Evolutionary conservation across 2,797 vertebrate species (phyloP).

Genomic region (Uromys caudimaculatus): DNA sequence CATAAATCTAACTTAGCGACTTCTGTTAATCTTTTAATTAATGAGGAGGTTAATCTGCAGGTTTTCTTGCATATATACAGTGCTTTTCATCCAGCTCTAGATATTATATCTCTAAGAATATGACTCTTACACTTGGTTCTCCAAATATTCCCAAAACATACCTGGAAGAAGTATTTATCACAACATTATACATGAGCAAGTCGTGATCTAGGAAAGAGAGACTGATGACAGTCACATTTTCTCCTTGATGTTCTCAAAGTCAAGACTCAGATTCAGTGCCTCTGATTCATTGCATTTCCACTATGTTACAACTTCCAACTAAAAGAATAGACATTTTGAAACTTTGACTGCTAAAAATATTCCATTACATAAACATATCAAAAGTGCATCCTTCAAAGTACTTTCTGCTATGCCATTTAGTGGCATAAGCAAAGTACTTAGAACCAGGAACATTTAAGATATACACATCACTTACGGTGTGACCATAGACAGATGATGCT

Average conservation of each 20-base stretch:
- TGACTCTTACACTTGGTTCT: background rate
- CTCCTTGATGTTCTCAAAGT: background rate
- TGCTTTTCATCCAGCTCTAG: background rate
- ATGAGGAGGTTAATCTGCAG: background rate
- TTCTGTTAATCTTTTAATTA: background rate
- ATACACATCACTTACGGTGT: background rate
- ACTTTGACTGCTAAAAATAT: background rate
- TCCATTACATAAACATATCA: background rate
- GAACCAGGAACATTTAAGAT: background rate
- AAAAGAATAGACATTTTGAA: background rate
- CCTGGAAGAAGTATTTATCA: background rate
- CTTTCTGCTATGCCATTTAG: background rate
- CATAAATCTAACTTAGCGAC: background rate
- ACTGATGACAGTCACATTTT: background rate
- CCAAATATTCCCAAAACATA: slow-evolving; percentile 4
- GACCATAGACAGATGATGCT: background rate
- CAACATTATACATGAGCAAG: slow-evolving; percentile 8
- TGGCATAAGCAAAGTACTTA: background rate
- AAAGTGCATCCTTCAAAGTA: background rate
- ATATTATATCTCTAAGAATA: background rate
- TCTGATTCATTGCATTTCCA: background rate
- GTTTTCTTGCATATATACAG: background rate
- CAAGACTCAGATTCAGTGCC: background rate
- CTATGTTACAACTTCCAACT: background rate
- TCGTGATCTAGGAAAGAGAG: background rate